Evolutionary conservation across 2,888 invertebrate genomes (phyloP), one percentile per base, ranked within the genome.

Genomic region (Linnaemya vulpina): DNA sequence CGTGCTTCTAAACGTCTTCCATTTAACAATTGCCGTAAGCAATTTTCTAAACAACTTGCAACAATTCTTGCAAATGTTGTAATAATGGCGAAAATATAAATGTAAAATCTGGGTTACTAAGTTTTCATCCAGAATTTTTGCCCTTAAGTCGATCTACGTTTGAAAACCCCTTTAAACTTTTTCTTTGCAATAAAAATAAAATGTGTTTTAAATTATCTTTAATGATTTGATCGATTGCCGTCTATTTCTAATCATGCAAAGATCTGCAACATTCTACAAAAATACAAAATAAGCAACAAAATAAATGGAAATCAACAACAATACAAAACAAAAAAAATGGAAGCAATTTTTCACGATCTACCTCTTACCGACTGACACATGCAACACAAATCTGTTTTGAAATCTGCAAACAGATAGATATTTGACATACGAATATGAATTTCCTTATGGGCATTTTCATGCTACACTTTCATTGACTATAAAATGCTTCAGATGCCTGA

Each of bases 141-240:
- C 78, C 83, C 79, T 68, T 71, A 71, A 75, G 83, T 62, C 68
- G 58, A 65, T 67, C 40, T n/a, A 62, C 51, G 60, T 70, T 51
- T 38, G n/a, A 25, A 30, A 20, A 5, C 8, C 51, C 7, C 58
- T 70, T 71, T 35, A 35, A 65, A 7, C 25, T 49, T 5, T 81
- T 70, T 2, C 25, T 38, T 62, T 51, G 15, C 22, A 15, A 71
- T 0, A 63, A 53, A 67, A 78, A 70, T 38, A 46, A 78, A 74
- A 80, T 73, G 80, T 81, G 80, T 75, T 70, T 75, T 63, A 76
- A 81, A 77, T 77, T 67, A 73, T 62, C 55, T 63, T 55, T 67
- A 46, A 81, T 80, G 84, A 77, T 80, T n/a, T 76, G 80, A 81
- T 79, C 75, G 79, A 78, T 75, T 75, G 83, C 79, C 65, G 74